Evolutionary conservation across 1,140 invertebrate genomes (phyloP).

Genomic region (Ditylenchus dipsaci): DNA sequence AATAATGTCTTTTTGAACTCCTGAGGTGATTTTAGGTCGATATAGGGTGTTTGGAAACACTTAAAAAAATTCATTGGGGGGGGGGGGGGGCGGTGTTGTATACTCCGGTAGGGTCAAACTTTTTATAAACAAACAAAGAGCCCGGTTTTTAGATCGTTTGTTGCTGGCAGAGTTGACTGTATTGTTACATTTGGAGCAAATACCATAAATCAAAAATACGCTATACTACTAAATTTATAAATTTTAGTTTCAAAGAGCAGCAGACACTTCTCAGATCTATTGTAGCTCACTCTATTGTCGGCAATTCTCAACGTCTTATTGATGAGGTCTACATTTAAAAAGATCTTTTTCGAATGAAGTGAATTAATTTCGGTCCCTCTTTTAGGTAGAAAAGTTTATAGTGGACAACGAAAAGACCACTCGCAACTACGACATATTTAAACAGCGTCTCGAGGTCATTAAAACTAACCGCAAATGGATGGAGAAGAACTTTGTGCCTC

Average conservation of each 20-base stretch:
- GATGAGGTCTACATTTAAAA: conserved; percentile 24
- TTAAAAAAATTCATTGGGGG: too few species aligned
- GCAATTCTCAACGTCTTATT: conserved; percentile 39
- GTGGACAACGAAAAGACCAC: conserved; percentile 28
- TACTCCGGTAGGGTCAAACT: too few species aligned
- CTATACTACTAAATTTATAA: too few species aligned
- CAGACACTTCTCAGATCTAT: conserved; percentile 43
- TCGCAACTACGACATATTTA: conserved; percentile 43
- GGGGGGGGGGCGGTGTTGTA: too few species aligned
- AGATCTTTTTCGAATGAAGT: background rate
- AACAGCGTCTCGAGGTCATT: conserved; percentile 46
- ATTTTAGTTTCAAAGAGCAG: conserved; percentile 51
- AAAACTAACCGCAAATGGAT: conserved; percentile 46
- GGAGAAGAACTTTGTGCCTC: conserved; percentile 29
- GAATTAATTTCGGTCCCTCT: background rate
- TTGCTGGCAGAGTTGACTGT: too few species aligned
- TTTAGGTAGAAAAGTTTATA: conserved; percentile 39
- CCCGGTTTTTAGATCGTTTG: too few species aligned
- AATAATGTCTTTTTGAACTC: too few species aligned
- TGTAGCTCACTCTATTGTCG: conserved; percentile 34
- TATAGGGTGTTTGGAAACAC: too few species aligned
- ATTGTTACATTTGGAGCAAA: too few species aligned
- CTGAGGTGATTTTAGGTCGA: too few species aligned
- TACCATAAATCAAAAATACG: background rate
- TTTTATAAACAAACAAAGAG: too few species aligned